phyloP scores from a whole-genome alignment of 2,797 vertebrate species.

The Ceyx erithaca region DNA sequence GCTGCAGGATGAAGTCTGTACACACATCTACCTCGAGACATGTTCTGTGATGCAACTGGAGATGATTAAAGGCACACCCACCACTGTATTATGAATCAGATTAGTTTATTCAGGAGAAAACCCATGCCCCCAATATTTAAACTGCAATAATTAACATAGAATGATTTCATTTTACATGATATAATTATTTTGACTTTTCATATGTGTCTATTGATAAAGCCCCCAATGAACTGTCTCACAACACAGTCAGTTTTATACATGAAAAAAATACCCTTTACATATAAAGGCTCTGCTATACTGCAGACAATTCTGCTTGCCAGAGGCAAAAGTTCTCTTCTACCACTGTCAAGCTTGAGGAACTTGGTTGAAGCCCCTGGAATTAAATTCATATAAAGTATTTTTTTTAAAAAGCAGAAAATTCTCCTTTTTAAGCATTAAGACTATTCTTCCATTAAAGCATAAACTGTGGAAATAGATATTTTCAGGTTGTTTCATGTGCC shows the following conservation, averaged over 20 bases:
- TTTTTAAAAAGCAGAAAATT: not conserved
- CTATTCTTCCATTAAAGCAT: not conserved
- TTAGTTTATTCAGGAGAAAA: slow-evolving; percentile 8
- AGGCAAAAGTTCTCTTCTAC: not conserved
- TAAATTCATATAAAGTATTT: not conserved
- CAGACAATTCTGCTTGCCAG: slow-evolving; percentile 11
- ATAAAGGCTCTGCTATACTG: slow-evolving; percentile 22
- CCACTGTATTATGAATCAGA: not conserved
- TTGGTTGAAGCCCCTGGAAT: not conserved
- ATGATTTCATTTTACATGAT: not conserved
- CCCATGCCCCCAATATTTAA: not conserved
- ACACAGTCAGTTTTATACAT: not conserved
- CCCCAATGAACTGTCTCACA: not conserved
- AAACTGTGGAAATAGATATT: not conserved
- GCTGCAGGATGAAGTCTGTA: not conserved
- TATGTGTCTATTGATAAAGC: not conserved
- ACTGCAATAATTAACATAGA: not conserved
- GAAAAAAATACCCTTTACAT: slow-evolving; percentile 8
- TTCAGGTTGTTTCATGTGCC: not conserved
- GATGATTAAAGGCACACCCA: not conserved
- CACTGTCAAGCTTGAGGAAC: not conserved
- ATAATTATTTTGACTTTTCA: not conserved
- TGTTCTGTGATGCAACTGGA: not conserved
- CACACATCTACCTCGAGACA: fast-evolving
- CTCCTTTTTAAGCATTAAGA: not conserved